These are phyloP conservation scores for Galerucella nymphaeae DNA, from an alignment of 2,888 invertebrate genomes.

Conservation along the genomic window DNA sequence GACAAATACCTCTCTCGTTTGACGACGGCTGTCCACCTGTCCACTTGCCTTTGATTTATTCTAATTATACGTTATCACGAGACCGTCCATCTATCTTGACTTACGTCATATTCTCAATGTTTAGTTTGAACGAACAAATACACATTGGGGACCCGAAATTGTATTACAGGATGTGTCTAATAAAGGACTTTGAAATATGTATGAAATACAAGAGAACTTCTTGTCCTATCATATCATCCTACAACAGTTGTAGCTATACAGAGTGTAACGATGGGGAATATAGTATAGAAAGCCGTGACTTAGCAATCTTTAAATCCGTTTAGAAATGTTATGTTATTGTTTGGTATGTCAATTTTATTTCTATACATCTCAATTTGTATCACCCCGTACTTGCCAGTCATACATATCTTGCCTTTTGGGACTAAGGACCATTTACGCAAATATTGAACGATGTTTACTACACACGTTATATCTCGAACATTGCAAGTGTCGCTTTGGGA, in stretches of 20 bases:
- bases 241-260: too few relatives aligned
- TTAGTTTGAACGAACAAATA: constrained; percentile 44
- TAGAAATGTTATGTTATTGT: too few relatives aligned
- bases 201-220: too few relatives aligned
- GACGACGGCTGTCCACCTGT: constrained; percentile 51
- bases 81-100: constrained; percentile 54
- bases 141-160: constrained; percentile 28
- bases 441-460: constrained; percentile 32
- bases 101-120: constrained; percentile 42
- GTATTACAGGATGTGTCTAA: neutral
- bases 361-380: neutral
- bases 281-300: too few relatives aligned
- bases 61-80: constrained; percentile 55
- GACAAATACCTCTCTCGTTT: constrained; percentile 34
- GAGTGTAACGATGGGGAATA: too few relatives aligned
- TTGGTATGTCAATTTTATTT: too few relatives aligned
- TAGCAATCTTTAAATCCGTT: too few relatives aligned
- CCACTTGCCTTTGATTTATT: constrained; percentile 55
- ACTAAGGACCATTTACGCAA: constrained; percentile 28
- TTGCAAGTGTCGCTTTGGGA: constrained; percentile 25
- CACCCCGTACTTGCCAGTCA: neutral
- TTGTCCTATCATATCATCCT: too few relatives aligned
- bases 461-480: constrained; percentile 25
- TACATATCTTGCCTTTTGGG: neutral
- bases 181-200: too few relatives aligned